A percentile compares a stretch with the other conserved stretches of the same genome.
Evolutionary conservation across 2,797 vertebrate species (phyloP).

Genomic region (Neosilurus hyrtlii): DNA sequence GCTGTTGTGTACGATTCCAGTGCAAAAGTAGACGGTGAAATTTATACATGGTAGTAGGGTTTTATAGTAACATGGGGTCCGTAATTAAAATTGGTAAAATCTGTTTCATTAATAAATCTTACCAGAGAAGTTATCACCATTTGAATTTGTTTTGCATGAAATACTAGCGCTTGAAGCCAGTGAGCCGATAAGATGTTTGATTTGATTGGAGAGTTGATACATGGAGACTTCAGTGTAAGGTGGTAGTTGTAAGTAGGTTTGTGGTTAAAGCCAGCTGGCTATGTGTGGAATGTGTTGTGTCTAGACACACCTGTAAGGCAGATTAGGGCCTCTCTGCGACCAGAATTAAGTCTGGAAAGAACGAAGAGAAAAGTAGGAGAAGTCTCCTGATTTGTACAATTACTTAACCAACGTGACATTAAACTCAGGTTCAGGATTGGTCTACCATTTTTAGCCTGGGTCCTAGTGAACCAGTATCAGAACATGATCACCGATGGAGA

Average conservation of each 20-base stretch:
- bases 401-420: neutral
- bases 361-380: neutral
- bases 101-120: neutral
- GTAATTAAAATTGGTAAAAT: neutral
- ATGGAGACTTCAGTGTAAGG: constrained; percentile 44
- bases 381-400: neutral
- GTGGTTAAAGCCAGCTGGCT: constrained; percentile 60
- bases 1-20: neutral
- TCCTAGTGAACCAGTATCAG: too few relatives aligned
- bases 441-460: neutral
- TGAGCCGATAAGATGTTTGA: neutral
- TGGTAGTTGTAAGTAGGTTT: constrained; percentile 43
- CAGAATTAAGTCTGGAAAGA: constrained; percentile 41
- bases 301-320: constrained; percentile 63
- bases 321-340: constrained; percentile 59
- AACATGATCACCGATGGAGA: too few relatives aligned
- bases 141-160: neutral
- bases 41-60: neutral
- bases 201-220: constrained; percentile 27
- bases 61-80: neutral
- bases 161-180: neutral
- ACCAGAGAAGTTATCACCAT: neutral
- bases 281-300: constrained; percentile 73
- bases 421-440: constrained; percentile 5
- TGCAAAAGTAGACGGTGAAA: neutral